Conservation (phyloP, 1,140 invertebrate genomes). For the Matsumurasca onukii region DNA sequence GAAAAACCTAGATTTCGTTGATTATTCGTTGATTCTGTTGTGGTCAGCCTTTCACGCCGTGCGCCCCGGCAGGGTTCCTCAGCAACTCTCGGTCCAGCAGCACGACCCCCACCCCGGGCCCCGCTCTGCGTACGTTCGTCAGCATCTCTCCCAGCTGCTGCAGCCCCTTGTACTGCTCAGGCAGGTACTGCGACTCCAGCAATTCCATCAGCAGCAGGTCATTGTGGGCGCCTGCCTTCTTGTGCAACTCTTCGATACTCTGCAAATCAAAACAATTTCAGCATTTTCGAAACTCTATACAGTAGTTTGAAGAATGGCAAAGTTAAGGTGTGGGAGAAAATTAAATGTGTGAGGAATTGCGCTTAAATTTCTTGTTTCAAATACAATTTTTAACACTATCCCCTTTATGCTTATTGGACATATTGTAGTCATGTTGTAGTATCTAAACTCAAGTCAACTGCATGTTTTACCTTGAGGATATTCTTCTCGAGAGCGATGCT, state of each 20-base stretch:
- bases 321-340: background rate
- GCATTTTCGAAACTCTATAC: background rate
- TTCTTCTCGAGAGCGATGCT: conserved; percentile 72
- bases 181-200: conserved; percentile 66
- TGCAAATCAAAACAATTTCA: conserved; percentile 40
- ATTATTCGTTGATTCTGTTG: no score
- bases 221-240: conserved; percentile 58
- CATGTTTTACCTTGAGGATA: conserved; percentile 60
- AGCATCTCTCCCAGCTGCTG: conserved; percentile 69
- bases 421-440: background rate
- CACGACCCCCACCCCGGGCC: conserved; percentile 11
- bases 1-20: no score
- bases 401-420: background rate
- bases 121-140: conserved; percentile 62
- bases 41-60: no score
- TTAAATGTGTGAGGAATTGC: background rate
- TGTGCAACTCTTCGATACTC: conserved; percentile 66
- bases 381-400: background rate
- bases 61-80: background rate
- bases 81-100: conserved; percentile 29
- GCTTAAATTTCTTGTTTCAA: background rate
- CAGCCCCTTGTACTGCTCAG: conserved; percentile 74
- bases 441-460: background rate
- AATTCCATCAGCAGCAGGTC: conserved; percentile 72
- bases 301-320: background rate